Evolutionary conservation across 2,113 vertebrate species (phyloP), one percentile per base, ranked within the genome.

Genomic region (Lophura nycthemera): DNA sequence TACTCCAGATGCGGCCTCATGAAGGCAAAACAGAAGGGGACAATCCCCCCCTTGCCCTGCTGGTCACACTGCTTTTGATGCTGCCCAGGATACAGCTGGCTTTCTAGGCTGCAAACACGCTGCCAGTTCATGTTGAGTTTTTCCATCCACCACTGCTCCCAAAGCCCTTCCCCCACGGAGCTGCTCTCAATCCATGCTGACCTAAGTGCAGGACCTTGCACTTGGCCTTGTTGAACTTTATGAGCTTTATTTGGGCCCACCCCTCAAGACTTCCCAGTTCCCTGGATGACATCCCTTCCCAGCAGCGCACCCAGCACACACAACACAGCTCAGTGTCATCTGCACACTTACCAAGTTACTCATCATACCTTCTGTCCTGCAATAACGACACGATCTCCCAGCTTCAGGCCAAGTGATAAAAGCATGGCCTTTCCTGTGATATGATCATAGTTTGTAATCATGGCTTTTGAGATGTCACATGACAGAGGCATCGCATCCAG

Each of bases 341-440:
- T 8, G 61, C 61, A 29, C 36, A 13, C 61, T 40, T 29, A 2
- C 3, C 6, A 32, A 38, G 40, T 6, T 60, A 36, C 27, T 88
- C 34, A 48, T 64, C 57, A 1, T 98, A 99, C 99, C 99, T 99
- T 99, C 97, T 99, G 99, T 92, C 99, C 98, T 40, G 99, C 99
- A 19, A 99, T 99, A 85, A 99, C 94, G n/a, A 99, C 99, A 17
- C 98, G 98, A 94, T 99, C 98, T 25, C 99, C 99, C 54, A 99
- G 94, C 84, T 97, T 98, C 85, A 99, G 93, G 66, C 98, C 99
- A 77, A 99, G 98, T 0, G 98, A 97, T 5, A 96, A 66, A 3
- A 99, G 99, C 93, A 98, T 97, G 7, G 97, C 92, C 95, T 94
- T 98, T 95, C 98, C 97, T 63, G 98, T 98, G 30, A 98, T 94